These are phyloP conservation scores for Sphaerodactylus townsendi DNA, from an alignment of 2,113 vertebrate species.

Conservation along the genomic window DNA sequence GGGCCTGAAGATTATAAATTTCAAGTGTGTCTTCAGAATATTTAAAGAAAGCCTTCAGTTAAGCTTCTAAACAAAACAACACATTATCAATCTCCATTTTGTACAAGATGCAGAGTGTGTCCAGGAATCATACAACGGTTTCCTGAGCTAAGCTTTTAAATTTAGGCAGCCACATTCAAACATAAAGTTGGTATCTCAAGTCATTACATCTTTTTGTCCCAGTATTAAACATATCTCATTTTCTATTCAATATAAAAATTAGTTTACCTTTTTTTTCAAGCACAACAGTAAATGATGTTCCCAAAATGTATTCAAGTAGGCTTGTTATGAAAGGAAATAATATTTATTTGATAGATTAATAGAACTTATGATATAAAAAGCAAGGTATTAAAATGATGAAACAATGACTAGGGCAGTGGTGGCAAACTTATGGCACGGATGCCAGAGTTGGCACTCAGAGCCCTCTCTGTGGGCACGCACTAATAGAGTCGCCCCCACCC, in stretches of 20 bases:
- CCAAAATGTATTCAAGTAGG: neutral
- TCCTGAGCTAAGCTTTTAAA: constrained; percentile 20
- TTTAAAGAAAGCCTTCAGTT: constrained; percentile 8
- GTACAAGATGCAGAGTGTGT: neutral
- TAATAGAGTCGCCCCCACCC: too few species aligned
- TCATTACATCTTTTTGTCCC: neutral
- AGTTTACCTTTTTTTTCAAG: neutral
- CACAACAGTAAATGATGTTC: neutral
- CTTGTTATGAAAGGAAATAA: neutral
- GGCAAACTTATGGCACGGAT: too few species aligned
- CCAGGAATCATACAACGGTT: neutral
- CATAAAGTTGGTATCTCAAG: neutral
- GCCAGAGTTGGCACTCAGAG: too few species aligned
- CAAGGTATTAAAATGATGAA: too few species aligned
- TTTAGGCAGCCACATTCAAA: neutral
- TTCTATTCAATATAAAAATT: neutral
- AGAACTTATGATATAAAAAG: too few species aligned
- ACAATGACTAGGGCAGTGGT: too few species aligned
- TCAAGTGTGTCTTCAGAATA: constrained; percentile 3
- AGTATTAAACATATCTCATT: neutral
- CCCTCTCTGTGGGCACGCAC: too few species aligned
- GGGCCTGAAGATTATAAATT: constrained; percentile 47
- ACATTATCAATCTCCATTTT: neutral
- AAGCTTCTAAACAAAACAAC: neutral
- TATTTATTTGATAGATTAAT: neutral